Base-by-base conservation (phyloP, 2,797 vertebrate genomes). In the Sciaenops ocellatus region DNA sequence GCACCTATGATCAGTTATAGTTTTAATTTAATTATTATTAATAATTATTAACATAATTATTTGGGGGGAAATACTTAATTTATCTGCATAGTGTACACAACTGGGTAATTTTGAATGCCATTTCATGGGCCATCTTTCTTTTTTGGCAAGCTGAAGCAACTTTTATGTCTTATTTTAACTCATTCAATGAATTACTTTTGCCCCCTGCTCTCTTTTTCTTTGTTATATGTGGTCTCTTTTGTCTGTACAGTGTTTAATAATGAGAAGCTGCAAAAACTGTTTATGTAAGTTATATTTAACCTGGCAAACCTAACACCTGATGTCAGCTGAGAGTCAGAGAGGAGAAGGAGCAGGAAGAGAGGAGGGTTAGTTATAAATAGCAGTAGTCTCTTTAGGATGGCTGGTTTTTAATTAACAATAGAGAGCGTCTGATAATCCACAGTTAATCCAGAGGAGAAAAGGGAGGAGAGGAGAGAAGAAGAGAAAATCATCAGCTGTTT, bases 361-460 rank as follows among this genome's bases (percentile, higher is more conserved):
- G 87, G 78, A 85, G 56, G 79, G 82, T 61, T 87, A 57, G 88
- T 89, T 94, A 93, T 87, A 94, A 94, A 94, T 94, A 93, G 90
- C 86, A 81, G 83, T 73, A 76, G 89, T 93, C 90, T 94, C 89
- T 92, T 86, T 78, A 90, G 91, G 89, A 94, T 87, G 90, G 89
- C 90, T 88, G 92, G 83, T 90, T 94, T 93, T 94, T 94, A 94
- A 94, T 95, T 93, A 95, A 94, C 89, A 94, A 93, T 92, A 90
- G 89, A 91, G 89, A 89, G 87, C 38, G 82, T 88, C 87, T 94
- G 91, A 93, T 95, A 95, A 95, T 95, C 93, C 93, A 91, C 84
- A 73, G 82, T 93, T 94, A 94, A 95, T 95, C 93, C 92, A 82
- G 69, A 82, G 84, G 89, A 93, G 90, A 87, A 91, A 86, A 88